A percentile compares a stretch with the other conserved stretches of the same genome.
Conservation (phyloP, 2,113 vertebrate species). For the Nettapus auritus region DNA sequence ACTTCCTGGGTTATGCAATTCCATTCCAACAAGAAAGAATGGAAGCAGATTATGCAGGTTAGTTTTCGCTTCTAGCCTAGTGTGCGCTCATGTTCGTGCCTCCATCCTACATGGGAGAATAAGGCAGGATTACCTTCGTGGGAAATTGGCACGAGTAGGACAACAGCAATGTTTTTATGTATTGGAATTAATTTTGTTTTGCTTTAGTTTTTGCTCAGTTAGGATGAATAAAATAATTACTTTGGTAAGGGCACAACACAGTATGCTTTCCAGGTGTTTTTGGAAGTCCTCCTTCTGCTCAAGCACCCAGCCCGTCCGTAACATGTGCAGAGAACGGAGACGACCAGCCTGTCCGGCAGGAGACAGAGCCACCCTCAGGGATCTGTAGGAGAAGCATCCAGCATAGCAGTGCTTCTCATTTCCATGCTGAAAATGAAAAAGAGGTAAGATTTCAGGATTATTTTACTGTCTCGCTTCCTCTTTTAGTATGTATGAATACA, state of each 20-base stretch:
- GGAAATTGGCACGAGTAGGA: neutral
- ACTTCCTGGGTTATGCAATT: neutral
- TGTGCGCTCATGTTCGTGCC: accelerated
- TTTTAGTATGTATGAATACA: accelerated
- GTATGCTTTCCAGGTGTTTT: conserved; percentile 82
- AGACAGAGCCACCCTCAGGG: conserved; percentile 65
- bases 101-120: accelerated
- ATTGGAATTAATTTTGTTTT: neutral
- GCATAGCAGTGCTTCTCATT: conserved; percentile 49
- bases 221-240: neutral
- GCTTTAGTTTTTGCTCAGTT: neutral
- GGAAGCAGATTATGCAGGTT: neutral
- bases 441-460: conserved; percentile 59
- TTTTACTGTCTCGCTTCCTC: accelerated
- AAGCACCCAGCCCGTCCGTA: conserved; percentile 43
- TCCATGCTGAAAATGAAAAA: conserved; percentile 51
- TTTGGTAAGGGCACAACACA: neutral
- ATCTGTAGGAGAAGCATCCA: conserved; percentile 69
- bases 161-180: neutral
- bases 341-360: conserved; percentile 17
- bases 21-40: neutral
- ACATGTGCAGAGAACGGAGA: conserved; percentile 71
- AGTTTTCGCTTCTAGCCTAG: neutral
- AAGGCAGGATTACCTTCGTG: neutral
- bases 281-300: conserved; percentile 67